Conservation (phyloP, 2,113 vertebrate genomes). For the Picathartes gymnocephalus region DNA sequence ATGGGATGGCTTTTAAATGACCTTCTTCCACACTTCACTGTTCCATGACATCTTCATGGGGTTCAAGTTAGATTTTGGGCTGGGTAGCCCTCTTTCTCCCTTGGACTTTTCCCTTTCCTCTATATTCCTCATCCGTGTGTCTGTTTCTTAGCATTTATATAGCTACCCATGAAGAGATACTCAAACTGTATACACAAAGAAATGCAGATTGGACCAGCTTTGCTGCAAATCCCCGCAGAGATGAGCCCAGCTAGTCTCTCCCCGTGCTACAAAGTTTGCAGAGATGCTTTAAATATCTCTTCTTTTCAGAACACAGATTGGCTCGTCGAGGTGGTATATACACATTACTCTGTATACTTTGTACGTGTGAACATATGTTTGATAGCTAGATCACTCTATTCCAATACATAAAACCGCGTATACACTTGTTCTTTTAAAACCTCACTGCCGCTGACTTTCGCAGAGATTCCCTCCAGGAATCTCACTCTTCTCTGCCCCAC, state of each 20-base stretch:
- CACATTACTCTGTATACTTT: slow-evolving; percentile 63
- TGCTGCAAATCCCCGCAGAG: slow-evolving; percentile 24
- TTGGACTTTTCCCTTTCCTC: not conserved
- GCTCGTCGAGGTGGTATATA: slow-evolving; percentile 51
- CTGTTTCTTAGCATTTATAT: not conserved
- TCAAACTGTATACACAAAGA: not conserved
- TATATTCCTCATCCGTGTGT: not conserved
- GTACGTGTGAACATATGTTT: slow-evolving; percentile 66
- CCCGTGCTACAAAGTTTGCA: slow-evolving; percentile 30
- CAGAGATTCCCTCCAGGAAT: slow-evolving; percentile 12
- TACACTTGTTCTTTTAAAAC: slow-evolving; percentile 58
- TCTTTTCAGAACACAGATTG: slow-evolving; percentile 52
- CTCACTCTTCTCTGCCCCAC: not conserved
- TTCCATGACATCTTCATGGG: not conserved
- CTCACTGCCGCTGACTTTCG: not conserved
- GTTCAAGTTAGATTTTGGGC: not conserved
- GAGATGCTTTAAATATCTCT: slow-evolving; percentile 60
- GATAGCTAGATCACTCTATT: slow-evolving; percentile 58
- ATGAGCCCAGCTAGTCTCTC: slow-evolving; percentile 14
- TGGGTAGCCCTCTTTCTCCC: not conserved
- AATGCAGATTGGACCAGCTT: not conserved
- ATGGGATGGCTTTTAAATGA: not conserved
- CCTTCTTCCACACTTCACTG: not conserved
- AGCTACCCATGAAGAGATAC: not conserved
- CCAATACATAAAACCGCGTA: slow-evolving; percentile 1